These are phyloP conservation scores for Callyntrura sp. DNA, from an alignment of 2,888 invertebrate species.

Conservation along the genomic window DNA sequence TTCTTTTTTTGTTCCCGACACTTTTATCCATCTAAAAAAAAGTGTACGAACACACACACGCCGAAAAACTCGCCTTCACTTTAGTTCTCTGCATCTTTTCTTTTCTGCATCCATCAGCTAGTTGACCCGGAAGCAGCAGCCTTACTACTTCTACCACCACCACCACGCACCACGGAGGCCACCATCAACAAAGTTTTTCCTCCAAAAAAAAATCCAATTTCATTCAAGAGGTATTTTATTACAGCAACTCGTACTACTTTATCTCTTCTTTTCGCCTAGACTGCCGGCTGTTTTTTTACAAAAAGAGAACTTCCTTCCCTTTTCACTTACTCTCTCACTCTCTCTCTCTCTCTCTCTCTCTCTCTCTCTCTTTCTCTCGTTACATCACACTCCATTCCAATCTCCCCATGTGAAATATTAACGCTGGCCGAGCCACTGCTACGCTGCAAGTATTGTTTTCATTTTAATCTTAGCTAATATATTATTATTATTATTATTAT, in stretches of 20 bases:
- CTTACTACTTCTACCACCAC: not conserved
- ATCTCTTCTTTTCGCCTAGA: not conserved
- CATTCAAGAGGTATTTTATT: slow-evolving; percentile 44
- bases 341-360: too few relatives aligned
- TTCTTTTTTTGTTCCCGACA: slow-evolving; percentile 80
- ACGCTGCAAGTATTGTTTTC: too few relatives aligned
- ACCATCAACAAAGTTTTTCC: too few relatives aligned
- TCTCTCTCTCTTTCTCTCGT: too few relatives aligned
- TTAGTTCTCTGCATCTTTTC: not conserved
- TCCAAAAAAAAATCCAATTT: slow-evolving; percentile 31
- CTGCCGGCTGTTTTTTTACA: too few relatives aligned
- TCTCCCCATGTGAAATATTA: too few relatives aligned
- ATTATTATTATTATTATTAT: too few relatives aligned
- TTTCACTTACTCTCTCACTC: not conserved
- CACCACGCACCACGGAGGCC: not conserved
- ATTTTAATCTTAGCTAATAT: too few relatives aligned
- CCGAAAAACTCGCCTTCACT: too few relatives aligned
- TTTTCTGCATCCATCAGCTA: not conserved
- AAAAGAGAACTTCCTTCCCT: not conserved
- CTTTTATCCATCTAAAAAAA: slow-evolving; percentile 82
- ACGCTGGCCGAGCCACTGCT: not conserved
- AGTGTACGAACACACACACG: slow-evolving; percentile 22
- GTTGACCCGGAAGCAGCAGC: slow-evolving; percentile 41
- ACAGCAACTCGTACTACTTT: slow-evolving; percentile 1
- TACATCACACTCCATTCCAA: too few relatives aligned